Percentiles rank a stretch among this genome's conserved stretches.
Conservation (phyloP, 2,888 invertebrate genomes). For the Celastrina argiolus region DNA sequence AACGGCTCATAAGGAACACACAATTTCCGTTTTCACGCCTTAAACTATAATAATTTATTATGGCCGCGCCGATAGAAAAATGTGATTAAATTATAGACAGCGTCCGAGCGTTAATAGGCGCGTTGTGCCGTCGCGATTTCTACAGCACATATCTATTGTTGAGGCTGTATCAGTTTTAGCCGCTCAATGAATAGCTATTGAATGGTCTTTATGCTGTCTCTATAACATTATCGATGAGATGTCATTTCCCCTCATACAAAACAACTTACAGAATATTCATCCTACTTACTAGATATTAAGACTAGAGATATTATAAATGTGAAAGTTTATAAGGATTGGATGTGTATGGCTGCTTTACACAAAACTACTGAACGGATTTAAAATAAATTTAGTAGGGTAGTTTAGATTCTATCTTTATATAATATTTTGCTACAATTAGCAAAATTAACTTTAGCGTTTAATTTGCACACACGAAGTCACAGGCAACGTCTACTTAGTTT, state of each 20-base stretch:
- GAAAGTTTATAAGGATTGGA: too few relatives aligned
- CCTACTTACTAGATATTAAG: too few relatives aligned
- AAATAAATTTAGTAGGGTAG: too few relatives aligned
- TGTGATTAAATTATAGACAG: constrained; percentile 29
- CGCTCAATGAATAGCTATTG: constrained; percentile 55
- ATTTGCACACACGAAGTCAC: too few relatives aligned
- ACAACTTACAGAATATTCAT: constrained; percentile 21
- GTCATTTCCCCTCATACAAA: constrained; percentile 42
- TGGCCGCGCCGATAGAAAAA: constrained; percentile 28
- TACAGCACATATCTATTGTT: constrained; percentile 23
- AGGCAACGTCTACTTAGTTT: too few relatives aligned
- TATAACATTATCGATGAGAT: constrained; percentile 50
- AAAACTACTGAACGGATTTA: too few relatives aligned
- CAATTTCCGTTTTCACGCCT: constrained; percentile 35
- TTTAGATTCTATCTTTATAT: too few relatives aligned
- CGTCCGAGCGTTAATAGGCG: constrained; percentile 25
- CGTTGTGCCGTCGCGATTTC: constrained; percentile 1
- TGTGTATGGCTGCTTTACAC: too few relatives aligned
- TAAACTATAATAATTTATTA: constrained; percentile 35
- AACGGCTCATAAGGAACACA: constrained; percentile 37
- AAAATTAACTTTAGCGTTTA: too few relatives aligned
- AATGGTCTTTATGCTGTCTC: constrained; percentile 42
- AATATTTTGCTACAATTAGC: too few relatives aligned
- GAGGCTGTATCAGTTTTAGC: constrained; percentile 47
- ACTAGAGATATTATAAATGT: too few relatives aligned